Base-by-base conservation (phyloP, 2,797 vertebrate species). In the Falco berigora region DNA sequence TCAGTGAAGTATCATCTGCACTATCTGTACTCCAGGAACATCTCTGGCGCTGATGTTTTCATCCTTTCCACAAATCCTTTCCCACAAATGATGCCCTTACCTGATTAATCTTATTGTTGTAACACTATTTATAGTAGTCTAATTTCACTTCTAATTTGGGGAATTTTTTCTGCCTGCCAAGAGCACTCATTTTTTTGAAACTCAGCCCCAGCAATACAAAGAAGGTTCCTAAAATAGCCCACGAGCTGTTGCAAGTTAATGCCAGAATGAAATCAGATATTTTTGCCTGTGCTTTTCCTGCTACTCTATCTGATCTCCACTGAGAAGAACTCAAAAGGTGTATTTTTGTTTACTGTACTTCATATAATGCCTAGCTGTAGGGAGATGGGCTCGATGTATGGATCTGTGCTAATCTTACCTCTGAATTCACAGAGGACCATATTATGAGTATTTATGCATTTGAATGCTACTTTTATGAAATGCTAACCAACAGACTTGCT, bases 201-300 rank as follows among this genome's bases (percentile, higher is more conserved):
- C 46, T 85, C 75, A 52, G 56, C 32, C 64, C 69, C 69, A 84
- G 4, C 50, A 36, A 64, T 27, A 68, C 30, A 87, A 83, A 75
- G 23, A 62, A 12, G 20, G 10, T 53, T 95, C 68, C 58, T 89
- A 89, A 95, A 95, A 92, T 66, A 94, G 46, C 22, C 75, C 64
- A 28, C 18, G 42, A 93, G 23, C 42, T 68, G 27, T 69, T 89
- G 46, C 84, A 90, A 96, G 68, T 74, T 68, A 80, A 55, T 28
- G 74, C 68, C 81, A 95, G 78, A 92, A 91, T 47, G 78, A 92
- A 94, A 91, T 58, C 32, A 64, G 75, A 61, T 87, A 93, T 74
- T 93, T 74, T 93, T 69, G 36, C 10, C 77, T 55, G n/a, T 72
- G 30, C 19, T 86, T 42, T 83, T 83, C n/a, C 89, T 83, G 42